phyloP scores from a whole-genome alignment of 2,797 vertebrate genomes.

The Kryptolebias ocellatus region DNA sequence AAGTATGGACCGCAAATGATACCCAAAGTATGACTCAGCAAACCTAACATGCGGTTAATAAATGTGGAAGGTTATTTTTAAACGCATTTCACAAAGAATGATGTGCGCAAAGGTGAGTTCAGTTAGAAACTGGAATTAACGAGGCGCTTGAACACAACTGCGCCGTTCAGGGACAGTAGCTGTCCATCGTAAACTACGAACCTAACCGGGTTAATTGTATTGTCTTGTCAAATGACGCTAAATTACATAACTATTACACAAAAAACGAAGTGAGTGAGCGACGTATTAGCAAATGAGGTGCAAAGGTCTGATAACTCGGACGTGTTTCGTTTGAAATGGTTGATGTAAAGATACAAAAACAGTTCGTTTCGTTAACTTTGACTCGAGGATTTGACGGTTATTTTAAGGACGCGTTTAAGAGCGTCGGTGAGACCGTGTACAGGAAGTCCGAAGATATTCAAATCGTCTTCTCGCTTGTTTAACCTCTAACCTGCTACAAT shows the following conservation, averaged over 20 bases:
- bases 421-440: not conserved
- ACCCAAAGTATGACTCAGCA: conserved; percentile 3
- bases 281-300: not conserved
- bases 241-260: no score
- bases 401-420: conserved; percentile 9
- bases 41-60: not conserved
- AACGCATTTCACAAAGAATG: not conserved
- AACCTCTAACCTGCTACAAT: not conserved
- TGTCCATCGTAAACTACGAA: not conserved
- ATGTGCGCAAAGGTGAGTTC: not conserved
- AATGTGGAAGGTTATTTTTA: not conserved
- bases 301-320: rapidly evolving
- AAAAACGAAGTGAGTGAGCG: not conserved
- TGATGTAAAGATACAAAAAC: not conserved
- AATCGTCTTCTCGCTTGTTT: not conserved
- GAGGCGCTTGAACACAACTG: conserved; percentile 44
- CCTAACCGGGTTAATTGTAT: no score
- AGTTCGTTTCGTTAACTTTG: not conserved
- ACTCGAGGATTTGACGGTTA: not conserved
- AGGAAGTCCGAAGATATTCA: not conserved
- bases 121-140: not conserved
- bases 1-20: not conserved
- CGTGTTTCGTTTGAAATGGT: not conserved
- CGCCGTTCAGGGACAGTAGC: conserved; percentile 38
- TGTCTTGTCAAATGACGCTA: no score